Conservation (phyloP, 2,797 vertebrate genomes). For the Threskiornis aethiopicus region DNA sequence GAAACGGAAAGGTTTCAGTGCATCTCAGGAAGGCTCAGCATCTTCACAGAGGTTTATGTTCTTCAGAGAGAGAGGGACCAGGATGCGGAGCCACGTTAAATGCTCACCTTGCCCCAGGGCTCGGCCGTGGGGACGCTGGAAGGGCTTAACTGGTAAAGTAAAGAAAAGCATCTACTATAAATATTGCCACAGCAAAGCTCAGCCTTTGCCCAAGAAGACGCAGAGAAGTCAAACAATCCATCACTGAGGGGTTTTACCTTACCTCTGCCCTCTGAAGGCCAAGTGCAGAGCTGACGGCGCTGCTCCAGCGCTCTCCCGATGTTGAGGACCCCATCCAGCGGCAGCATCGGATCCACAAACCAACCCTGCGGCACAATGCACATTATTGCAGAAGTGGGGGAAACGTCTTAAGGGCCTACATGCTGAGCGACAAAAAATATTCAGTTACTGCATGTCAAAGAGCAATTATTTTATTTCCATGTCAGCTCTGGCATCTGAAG, state of each 20-base stretch:
- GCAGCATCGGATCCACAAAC: neutral
- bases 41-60: neutral
- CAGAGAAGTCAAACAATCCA: neutral
- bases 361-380: neutral
- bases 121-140: neutral
- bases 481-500: neutral
- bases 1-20: rapidly evolving
- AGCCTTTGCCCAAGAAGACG: neutral
- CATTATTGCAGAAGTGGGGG: neutral
- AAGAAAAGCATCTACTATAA: neutral
- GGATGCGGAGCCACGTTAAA: neutral
- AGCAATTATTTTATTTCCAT: neutral
- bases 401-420: neutral
- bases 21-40: neutral
- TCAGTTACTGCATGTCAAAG: neutral
- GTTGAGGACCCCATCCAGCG: neutral
- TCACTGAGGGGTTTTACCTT: neutral
- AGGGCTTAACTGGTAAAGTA: neutral
- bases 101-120: neutral
- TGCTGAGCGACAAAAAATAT: neutral
- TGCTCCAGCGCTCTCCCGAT: neutral
- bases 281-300: neutral
- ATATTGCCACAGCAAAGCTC: neutral
- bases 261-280: neutral
- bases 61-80: neutral